A percentile compares a stretch with the other conserved stretches of the same genome.
Conservation (phyloP, 2,113 vertebrate species). For the Dicentrarchus labrax region DNA sequence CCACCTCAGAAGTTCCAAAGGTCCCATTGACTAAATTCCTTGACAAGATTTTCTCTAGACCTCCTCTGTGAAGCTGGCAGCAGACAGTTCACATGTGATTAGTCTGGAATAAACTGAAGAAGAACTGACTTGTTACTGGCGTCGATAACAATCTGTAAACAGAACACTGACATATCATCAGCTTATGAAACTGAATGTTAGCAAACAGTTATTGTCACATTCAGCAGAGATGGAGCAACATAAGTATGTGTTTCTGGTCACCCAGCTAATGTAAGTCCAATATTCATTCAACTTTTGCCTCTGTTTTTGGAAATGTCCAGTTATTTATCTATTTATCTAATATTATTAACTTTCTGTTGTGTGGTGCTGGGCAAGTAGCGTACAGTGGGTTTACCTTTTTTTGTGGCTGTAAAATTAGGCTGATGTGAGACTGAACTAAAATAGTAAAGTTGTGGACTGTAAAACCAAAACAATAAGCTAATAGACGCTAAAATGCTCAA, state of each 20-base stretch:
- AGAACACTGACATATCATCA: neutral
- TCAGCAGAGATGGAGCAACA: neutral
- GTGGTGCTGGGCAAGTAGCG: no score
- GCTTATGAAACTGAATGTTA: neutral
- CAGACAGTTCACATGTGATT: neutral
- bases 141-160: neutral
- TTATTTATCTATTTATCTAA: no score
- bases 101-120: neutral
- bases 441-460: neutral
- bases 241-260: neutral
- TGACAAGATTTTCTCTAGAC: neutral
- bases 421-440: neutral
- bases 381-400: no score
- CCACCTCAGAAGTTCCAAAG: conserved; percentile 4
- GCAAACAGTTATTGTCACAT: neutral
- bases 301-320: neutral
- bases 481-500: neutral
- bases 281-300: neutral
- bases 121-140: neutral
- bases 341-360: neutral
- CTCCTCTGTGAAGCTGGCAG: neutral
- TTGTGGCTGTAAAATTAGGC: neutral
- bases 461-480: neutral
- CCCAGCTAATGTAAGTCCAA: neutral
- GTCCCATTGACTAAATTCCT: neutral